Base-by-base conservation (phyloP, 2,113 vertebrate species). In the Sula dactylatra region DNA sequence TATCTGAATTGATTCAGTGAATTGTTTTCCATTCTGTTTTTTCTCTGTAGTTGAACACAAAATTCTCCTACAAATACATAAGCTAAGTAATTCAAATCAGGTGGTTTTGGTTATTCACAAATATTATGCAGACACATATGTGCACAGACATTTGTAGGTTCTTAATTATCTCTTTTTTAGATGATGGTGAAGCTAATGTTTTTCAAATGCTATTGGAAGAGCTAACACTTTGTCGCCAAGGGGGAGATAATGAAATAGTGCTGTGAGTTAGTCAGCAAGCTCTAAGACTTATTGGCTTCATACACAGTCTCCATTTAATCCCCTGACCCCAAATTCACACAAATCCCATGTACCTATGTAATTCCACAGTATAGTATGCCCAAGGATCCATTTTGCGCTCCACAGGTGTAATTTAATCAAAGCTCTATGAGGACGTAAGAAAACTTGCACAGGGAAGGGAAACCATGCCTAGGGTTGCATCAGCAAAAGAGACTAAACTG, bases 241-340 rank as follows among this genome's bases (percentile, higher is more conserved):
- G 0, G 8, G 7, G 4, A 14, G 10, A 26, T 31, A 54, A 66
- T 13, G 17, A 56, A 58, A 74, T 4, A 72, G 34, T 40, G 32
- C 3, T 1, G 0, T 1, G 4, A 82, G 47, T 54, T 79, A 56
- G 11, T 38, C 45, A 62, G 20, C 21, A 73, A 62, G 9, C 7
- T 82, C 3, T 47, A 54, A 81, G 18, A 31, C 3, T 0, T 25
- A 71, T 9, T 50, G 11, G 4, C 18, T 78, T 62, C 7, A 59
- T 70, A 71, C 4, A 71, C 17, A 83, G 19, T 74, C 6, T 82
- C 13, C 6, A 7, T 76, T 76, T 81, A 38, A 78, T 74, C 84
- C 87, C 16, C 38, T 44, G 20, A 67, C 11, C 7, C 24, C 44
- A 72, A 54, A 94, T 54, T 87, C 61, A 87, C 11, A 70, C 11